These are phyloP conservation scores for Glaucidium brasilianum DNA, from an alignment of 2,113 vertebrate species.

Conservation along the genomic window DNA sequence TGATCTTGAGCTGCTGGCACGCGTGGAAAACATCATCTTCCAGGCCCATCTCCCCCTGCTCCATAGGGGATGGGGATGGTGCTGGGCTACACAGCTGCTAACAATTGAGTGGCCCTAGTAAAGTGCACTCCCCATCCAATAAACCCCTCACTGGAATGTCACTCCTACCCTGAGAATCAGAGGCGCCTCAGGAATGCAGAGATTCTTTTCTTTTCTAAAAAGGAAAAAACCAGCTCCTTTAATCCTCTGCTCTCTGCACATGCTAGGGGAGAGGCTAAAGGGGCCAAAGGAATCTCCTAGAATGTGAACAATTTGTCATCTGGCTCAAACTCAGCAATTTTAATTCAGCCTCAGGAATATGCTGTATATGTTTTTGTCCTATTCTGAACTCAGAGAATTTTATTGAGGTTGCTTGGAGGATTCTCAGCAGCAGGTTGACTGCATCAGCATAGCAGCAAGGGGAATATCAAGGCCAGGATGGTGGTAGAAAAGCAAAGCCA, in stretches of 20 bases:
- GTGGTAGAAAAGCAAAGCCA: neutral
- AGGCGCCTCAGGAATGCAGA: slow-evolving; percentile 57
- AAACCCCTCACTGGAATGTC: slow-evolving; percentile 55
- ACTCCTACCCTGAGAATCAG: slow-evolving; percentile 39
- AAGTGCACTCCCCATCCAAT: neutral
- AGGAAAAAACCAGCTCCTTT: slow-evolving; percentile 35
- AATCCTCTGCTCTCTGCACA: slow-evolving; percentile 47
- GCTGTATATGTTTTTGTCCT: neutral
- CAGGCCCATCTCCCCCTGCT: neutral
- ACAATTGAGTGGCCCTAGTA: neutral
- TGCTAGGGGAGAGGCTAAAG: slow-evolving; percentile 28
- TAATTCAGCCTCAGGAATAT: slow-evolving; percentile 9
- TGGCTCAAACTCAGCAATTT: slow-evolving; percentile 43
- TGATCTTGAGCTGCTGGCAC: neutral
- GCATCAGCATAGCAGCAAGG: neutral
- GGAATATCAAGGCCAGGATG: neutral
- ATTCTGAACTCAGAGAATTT: neutral
- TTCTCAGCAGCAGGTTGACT: slow-evolving; percentile 1
- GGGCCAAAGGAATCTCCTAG: slow-evolving; percentile 1
- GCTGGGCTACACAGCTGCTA: slow-evolving; percentile 40
- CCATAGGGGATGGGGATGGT: neutral
- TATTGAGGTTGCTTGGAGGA: neutral
- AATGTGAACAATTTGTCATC: slow-evolving; percentile 53
- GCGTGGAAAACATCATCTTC: neutral
- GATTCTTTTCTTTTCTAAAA: slow-evolving; percentile 40